These are phyloP conservation scores for Ladona fulva DNA, from an alignment of 1,140 invertebrate species.

Conservation along the genomic window DNA sequence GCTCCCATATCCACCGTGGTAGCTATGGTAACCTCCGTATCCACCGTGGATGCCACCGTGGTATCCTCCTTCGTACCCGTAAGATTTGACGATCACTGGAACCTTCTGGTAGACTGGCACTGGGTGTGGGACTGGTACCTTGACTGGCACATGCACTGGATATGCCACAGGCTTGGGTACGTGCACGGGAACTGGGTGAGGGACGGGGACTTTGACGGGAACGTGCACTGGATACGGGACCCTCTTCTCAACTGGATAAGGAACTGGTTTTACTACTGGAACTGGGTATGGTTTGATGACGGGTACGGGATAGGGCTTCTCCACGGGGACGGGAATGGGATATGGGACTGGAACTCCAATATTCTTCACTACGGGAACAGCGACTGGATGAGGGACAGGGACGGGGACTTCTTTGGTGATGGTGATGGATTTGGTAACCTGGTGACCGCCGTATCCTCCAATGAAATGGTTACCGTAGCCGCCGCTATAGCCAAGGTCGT, in stretches of 20 bases:
- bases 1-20: background rate
- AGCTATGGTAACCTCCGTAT: background rate
- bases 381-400: no score
- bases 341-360: no score
- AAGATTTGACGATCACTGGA: background rate
- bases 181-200: conserved; percentile 12
- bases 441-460: no score
- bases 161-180: conserved; percentile 15
- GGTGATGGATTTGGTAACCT: no score
- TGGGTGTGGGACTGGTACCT: conserved; percentile 16
- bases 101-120: background rate
- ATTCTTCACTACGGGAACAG: no score
- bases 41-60: background rate
- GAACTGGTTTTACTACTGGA: conserved; percentile 14
- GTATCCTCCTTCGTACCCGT: background rate
- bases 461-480: no score
- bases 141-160: conserved; percentile 16
- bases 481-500: background rate
- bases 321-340: background rate
- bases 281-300: background rate
- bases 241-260: conserved; percentile 2
- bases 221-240: conserved; percentile 20
- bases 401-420: no score
- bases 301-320: conserved; percentile 11
- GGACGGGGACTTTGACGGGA: conserved; percentile 15